Conservation (phyloP, 2,888 invertebrate species). For the Quadriops clusia region DNA sequence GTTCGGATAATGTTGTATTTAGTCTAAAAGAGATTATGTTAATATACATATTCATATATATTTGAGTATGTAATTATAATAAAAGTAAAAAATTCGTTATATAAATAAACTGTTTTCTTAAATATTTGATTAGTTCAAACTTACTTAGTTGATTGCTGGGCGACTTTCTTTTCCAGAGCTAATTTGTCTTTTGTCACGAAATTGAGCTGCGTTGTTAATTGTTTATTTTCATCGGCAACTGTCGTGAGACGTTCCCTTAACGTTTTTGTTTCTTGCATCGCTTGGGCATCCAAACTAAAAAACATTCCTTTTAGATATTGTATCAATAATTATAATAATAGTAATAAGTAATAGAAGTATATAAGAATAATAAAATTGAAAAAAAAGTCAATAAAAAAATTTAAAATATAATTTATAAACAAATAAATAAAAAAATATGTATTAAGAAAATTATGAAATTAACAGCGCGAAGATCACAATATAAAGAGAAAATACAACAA, state of each 20-base stretch:
- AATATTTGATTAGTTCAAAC: constrained; percentile 8
- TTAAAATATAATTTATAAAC: no score
- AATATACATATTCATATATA: not conserved
- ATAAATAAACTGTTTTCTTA: constrained; percentile 2
- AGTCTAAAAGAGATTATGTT: constrained; percentile 38
- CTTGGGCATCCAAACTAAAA: constrained; percentile 31
- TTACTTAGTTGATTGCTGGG: constrained; percentile 49
- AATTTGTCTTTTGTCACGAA: constrained; percentile 53
- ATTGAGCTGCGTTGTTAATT: constrained; percentile 38
- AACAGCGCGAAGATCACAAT: no score
- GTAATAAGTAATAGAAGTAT: no score
- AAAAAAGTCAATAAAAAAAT: no score
- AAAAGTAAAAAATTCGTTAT: constrained; percentile 1
- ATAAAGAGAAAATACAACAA: no score
- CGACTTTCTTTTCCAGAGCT: constrained; percentile 56
- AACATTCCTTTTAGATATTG: not conserved
- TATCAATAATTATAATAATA: no score
- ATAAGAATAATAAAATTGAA: no score
- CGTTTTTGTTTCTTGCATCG: constrained; percentile 27
- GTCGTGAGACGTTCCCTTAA: constrained; percentile 39
- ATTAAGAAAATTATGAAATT: no score
- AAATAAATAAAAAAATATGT: no score
- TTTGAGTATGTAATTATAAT: not conserved
- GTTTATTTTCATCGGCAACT: constrained; percentile 39
- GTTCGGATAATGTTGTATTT: constrained; percentile 51